phyloP scores from a whole-genome alignment of 92 coral and sea anemone genomes.

The Meandrina meandrites region DNA sequence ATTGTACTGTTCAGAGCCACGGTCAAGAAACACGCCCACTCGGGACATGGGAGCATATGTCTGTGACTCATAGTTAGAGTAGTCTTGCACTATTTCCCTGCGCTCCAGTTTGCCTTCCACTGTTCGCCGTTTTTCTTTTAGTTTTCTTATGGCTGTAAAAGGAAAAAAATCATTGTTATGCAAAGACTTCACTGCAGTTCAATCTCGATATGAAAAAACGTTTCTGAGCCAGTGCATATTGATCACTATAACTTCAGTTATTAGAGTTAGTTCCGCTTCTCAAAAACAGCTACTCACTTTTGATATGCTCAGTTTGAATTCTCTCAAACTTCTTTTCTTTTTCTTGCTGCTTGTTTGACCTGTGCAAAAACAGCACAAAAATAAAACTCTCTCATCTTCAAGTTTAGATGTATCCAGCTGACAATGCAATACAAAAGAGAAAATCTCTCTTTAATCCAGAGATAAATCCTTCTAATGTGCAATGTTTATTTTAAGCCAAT shows the following conservation, averaged over 20 bases:
- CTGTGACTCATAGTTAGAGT: slow-evolving; percentile 77
- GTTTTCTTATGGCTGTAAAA: slow-evolving; percentile 81
- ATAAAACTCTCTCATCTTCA: background rate
- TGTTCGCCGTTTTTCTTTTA: slow-evolving; percentile 83
- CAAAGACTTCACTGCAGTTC: background rate
- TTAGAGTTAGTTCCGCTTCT: too few relatives aligned
- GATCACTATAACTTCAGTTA: background rate
- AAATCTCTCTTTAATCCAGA: background rate
- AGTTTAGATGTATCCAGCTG: background rate
- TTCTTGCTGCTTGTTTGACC: slow-evolving; percentile 97
- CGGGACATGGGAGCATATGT: slow-evolving; percentile 99
- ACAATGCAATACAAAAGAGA: background rate
- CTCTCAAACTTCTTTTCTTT: slow-evolving; percentile 87
- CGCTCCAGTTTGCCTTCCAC: slow-evolving; percentile 99
- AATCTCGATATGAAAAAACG: too few relatives aligned
- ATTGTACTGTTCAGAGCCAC: slow-evolving; percentile 97
- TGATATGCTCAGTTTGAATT: slow-evolving; percentile 93
- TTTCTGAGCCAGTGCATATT: background rate
- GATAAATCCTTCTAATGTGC: too few relatives aligned
- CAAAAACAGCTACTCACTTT: slow-evolving; percentile 56
- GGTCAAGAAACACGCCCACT: slow-evolving; percentile 94
- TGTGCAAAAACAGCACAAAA: slow-evolving; percentile 23
- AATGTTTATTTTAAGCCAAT: too few relatives aligned
- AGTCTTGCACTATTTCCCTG: slow-evolving; percentile 91
- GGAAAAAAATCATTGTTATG: background rate